Evolutionary conservation across 2,888 invertebrate species (phyloP).

Genomic region (Onchidella celtica): DNA sequence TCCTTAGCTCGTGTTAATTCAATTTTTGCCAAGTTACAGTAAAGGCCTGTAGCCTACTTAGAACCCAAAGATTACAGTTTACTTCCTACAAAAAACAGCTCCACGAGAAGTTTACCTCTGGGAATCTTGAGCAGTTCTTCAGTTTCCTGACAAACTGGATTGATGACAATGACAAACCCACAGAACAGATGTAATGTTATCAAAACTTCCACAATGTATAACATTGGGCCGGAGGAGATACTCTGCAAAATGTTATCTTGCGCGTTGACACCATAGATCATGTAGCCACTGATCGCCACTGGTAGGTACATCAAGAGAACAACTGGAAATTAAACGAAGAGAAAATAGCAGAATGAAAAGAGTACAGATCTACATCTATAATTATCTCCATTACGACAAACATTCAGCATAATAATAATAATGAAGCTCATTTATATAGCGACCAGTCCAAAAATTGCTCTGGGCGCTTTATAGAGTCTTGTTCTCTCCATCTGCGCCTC

Average conservation of each 20-base stretch:
- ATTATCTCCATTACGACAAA: neutral
- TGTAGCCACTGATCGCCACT: constrained; percentile 86
- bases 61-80: no score
- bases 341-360: neutral
- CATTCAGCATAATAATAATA: neutral
- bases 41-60: no score
- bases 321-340: constrained; percentile 60
- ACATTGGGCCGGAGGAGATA: constrained; percentile 80
- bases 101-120: no score
- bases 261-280: constrained; percentile 85
- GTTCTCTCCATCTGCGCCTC: no score
- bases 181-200: constrained; percentile 86
- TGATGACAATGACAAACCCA: constrained; percentile 87
- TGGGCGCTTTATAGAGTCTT: no score
- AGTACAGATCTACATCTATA: neutral
- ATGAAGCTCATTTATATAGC: no score
- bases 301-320: constrained; percentile 86
- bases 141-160: constrained; percentile 88
- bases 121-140: constrained; percentile 89
- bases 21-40: no score
- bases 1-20: no score
- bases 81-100: no score
- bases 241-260: constrained; percentile 88
- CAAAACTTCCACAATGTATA: constrained; percentile 84
- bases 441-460: no score